phyloP scores from a whole-genome alignment of 1,140 invertebrate species.

The Choristoneura fumiferana region DNA sequence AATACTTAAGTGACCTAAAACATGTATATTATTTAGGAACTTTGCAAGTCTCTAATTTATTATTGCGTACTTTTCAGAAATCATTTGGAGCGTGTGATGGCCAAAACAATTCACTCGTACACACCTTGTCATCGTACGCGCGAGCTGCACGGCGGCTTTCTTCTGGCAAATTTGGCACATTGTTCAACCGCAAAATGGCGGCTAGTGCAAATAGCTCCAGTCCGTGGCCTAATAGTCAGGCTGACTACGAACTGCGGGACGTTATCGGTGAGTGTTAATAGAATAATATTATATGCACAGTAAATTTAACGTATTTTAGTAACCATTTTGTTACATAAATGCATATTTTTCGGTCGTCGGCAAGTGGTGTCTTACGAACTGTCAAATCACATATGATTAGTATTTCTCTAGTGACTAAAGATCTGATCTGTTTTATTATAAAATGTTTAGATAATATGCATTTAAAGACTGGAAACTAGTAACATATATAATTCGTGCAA shows the following conservation, averaged over 20 bases:
- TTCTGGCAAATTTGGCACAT: conserved; percentile 72
- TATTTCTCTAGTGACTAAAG: too few species aligned
- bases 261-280: conserved; percentile 88
- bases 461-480: too few species aligned
- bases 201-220: conserved; percentile 80
- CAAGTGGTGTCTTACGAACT: conserved; percentile 2
- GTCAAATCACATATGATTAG: conserved; percentile 16
- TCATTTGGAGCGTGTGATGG: conserved; percentile 52
- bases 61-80: conserved; percentile 35
- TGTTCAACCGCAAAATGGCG: conserved; percentile 86
- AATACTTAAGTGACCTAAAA: too few species aligned
- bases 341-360: conserved; percentile 20
- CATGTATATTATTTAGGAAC: too few species aligned
- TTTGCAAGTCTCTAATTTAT: too few species aligned
- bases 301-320: conserved; percentile 12
- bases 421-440: too few species aligned
- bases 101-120: conserved; percentile 33
- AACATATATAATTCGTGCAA: too few species aligned
- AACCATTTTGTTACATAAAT: conserved; percentile 18
- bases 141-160: conserved; percentile 52
- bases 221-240: conserved; percentile 94
- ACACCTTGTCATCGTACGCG: conserved; percentile 58
- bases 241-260: conserved; percentile 96
- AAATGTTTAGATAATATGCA: too few species aligned
- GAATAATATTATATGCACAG: neutral